These are phyloP conservation scores for Chesias legatella DNA, from an alignment of 2,888 invertebrate genomes.

Conservation along the genomic window DNA sequence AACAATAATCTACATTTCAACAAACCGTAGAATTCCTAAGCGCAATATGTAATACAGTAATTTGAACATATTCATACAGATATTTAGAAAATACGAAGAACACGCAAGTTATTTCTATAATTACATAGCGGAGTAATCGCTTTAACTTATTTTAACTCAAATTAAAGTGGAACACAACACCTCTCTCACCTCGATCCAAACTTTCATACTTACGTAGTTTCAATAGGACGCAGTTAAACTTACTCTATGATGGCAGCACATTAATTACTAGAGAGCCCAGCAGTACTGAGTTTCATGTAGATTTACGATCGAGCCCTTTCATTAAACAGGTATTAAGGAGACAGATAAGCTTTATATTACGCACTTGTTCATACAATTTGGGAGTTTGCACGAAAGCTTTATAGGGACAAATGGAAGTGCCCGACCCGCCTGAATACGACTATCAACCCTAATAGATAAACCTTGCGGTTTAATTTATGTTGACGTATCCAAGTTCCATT, in stretches of 20 bases:
- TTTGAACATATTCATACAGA: constrained; percentile 15
- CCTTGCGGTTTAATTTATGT: constrained; percentile 57
- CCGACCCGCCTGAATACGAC: constrained; percentile 55
- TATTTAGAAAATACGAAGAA: constrained; percentile 15
- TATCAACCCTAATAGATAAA: constrained; percentile 56
- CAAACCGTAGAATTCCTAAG: constrained; percentile 6
- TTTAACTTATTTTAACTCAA: constrained; percentile 65
- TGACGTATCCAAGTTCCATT: constrained; percentile 45
- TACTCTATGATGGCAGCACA: constrained; percentile 70
- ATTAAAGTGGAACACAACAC: constrained; percentile 65
- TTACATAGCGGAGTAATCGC: constrained; percentile 42
- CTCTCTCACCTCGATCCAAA: constrained; percentile 64
- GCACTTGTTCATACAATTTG: constrained; percentile 69
- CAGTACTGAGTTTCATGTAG: constrained; percentile 75
- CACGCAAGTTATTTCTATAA: constrained; percentile 31
- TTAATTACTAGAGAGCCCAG: constrained; percentile 74
- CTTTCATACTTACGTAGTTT: constrained; percentile 72
- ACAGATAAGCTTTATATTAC: constrained; percentile 70
- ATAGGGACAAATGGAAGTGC: constrained; percentile 59
- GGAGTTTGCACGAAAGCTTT: constrained; percentile 63
- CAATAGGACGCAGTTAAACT: constrained; percentile 70
- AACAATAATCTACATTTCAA: constrained; percentile 14
- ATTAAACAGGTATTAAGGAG: constrained; percentile 78
- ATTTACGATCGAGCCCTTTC: constrained; percentile 79
- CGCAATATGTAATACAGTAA: constrained; percentile 13